phyloP scores from a whole-genome alignment of 2,113 vertebrate species.

The Holacanthus passer region DNA sequence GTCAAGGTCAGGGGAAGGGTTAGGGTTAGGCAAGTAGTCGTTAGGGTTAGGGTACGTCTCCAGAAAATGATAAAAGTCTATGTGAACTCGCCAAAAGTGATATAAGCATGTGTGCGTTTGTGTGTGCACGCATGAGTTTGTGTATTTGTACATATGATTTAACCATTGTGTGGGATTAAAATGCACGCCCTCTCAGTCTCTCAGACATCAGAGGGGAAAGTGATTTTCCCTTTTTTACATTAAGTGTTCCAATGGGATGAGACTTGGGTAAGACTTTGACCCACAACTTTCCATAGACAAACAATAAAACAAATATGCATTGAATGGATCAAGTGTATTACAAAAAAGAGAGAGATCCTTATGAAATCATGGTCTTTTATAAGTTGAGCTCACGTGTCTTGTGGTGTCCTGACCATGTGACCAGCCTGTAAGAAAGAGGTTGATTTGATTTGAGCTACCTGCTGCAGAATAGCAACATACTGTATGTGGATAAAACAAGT shows the following conservation, averaged over 20 bases:
- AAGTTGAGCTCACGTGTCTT: conserved; percentile 57
- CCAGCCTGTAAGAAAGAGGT: background rate
- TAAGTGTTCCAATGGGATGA: background rate
- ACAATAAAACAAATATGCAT: conserved; percentile 3
- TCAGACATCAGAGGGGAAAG: conserved; percentile 28
- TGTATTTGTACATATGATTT: conserved; percentile 25
- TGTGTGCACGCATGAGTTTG: conserved; percentile 1
- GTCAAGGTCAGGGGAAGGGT: no score
- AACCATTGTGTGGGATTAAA: conserved; percentile 37
- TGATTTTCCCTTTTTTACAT: conserved; percentile 2
- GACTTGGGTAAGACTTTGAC: background rate
- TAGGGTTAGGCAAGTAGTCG: no score
- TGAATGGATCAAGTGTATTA: background rate
- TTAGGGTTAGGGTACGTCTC: no score
- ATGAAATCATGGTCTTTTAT: conserved; percentile 37
- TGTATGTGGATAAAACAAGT: background rate
- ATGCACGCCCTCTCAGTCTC: conserved; percentile 9
- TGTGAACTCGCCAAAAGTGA: no score
- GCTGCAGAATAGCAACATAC: background rate
- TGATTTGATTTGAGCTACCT: conserved; percentile 28
- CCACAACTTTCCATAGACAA: background rate
- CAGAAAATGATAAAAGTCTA: no score
- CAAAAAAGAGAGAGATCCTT: background rate
- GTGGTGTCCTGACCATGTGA: conserved; percentile 45
- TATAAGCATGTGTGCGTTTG: conserved; percentile 18